A percentile compares a stretch with the other conserved stretches of the same genome.
phyloP scores from a whole-genome alignment of 2,113 vertebrate genomes.

The Oriolus oriolus region DNA sequence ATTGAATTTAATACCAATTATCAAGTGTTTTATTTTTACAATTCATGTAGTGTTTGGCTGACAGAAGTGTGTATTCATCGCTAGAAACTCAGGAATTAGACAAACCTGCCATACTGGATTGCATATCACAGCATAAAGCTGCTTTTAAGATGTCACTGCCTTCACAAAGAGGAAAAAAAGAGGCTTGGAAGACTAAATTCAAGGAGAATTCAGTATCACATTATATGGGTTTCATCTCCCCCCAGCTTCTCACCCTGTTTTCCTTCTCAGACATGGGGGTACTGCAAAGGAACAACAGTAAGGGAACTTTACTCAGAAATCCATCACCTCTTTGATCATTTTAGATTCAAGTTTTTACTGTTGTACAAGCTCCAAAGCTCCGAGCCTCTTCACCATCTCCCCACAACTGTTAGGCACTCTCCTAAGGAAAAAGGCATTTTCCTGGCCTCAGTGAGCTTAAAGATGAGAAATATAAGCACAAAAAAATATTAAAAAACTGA shows the following conservation, averaged over 20 bases:
- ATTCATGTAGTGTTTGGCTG: not conserved
- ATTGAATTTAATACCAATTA: constrained; percentile 8
- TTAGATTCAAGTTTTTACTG: not conserved
- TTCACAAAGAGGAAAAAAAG: not conserved
- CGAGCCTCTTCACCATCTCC: not conserved
- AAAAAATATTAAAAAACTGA: not conserved
- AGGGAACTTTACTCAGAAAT: not conserved
- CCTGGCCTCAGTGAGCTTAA: not conserved
- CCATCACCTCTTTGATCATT: not conserved
- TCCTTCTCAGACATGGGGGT: not conserved
- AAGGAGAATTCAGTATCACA: not conserved
- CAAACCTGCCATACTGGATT: not conserved
- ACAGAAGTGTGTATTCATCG: not conserved
- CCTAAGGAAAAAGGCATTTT: not conserved
- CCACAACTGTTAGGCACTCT: not conserved
- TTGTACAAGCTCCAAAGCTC: not conserved
- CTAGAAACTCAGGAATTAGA: not conserved
- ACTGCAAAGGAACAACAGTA: not conserved
- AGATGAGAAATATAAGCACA: not conserved
- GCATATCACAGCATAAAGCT: not conserved
- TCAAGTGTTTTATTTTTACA: constrained; percentile 12
- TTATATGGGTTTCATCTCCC: not conserved
- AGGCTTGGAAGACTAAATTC: not conserved
- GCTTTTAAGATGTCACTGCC: not conserved
- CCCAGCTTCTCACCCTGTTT: not conserved